Base-by-base conservation (phyloP, 2,113 vertebrate genomes). In the Macaca nemestrina region DNA sequence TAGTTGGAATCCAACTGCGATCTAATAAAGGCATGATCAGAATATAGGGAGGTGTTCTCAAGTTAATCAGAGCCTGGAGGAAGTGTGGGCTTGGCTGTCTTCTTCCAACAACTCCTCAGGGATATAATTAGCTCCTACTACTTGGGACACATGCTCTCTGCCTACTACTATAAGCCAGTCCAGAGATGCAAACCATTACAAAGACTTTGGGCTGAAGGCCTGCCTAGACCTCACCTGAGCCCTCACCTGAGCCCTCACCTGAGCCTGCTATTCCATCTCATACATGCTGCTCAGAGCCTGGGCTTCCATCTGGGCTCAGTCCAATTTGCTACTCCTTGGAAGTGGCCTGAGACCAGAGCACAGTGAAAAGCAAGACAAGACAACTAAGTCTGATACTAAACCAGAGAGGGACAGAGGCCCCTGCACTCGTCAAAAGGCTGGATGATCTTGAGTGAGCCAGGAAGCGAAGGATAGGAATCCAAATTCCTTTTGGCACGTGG, bases 1-100 rank as follows among this genome's bases (percentile, higher is more conserved):
- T 96, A 78, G 80, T 68, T 64, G n/a, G 80, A 93, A 83, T 78
- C 96, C 96, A 95, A 91, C 83, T 40, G 90, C 0, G 43, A 97
- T 88, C 91, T 96, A 97, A 98, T 96, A 98, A 97, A 95, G 96
- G 48, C 90, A 88, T 9, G 25, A 68, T 96, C 55, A 43, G 88
- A 90, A 88, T 83, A 52, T 1, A 13, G 84, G 81, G 72, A 85
- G 92, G 87, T 8, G 23, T 2, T 2, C 0, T 0, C 0, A 35
- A 82, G 52, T 43, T 83, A 86, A 93, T 79, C 94, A 67, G n/a
- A 79, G 75, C 90, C 93, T 35, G 4, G 23, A 17, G 78, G 80
- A 85, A 45, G 50, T 0, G 0, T 23, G 50, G 52, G 48, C 79
- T 55, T 22, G n/a, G 86, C 92, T 84, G 48, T 84, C 61, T 95